Base-by-base conservation (phyloP, 2,888 invertebrate species). In the Pilophorus perplexus region DNA sequence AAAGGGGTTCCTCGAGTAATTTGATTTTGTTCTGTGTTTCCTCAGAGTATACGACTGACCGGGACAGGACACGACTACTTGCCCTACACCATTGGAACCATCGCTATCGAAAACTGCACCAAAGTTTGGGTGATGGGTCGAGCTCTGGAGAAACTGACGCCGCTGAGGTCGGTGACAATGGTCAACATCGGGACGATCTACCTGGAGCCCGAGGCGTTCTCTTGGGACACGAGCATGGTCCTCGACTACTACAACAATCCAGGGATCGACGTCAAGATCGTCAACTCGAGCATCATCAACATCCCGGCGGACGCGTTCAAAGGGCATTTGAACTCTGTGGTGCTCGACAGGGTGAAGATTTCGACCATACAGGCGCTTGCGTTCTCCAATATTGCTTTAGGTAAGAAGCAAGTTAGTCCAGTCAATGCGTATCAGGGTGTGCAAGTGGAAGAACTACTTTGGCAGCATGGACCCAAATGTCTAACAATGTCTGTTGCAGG, bases 311-410 rank as follows among this genome's bases (percentile, higher is more conserved):
- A 80, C 71, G 83, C 86, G 28, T 85, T 90, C 73, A 84, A 84
- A 74, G 90, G 90, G n/a, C 68, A 67, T 20, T 40, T 72, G 25
- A 57, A 70, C 16, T 84, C 84, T 72, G 83, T 90, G 70, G 77
- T 79, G 64, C 84, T 91, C 68, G 81, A 82, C 65, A 79, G 83
- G 71, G 84, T 85, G 55, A 79, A 76, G 67, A 81, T 91, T 65
- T 81, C 81, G 22, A 79, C 79, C 64, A 79, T 90, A 67, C 81
- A 81, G 72, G 83, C 89, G 0, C 89, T 87, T 75, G 87, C 89
- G 0, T 88, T 91, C 75, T 86, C 87, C 68, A 88, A 87, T 75
- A 81, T 89, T 44, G 80, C 81, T 50, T n/a, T n/a, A n/a, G n/a
- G n/a, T n/a, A n/a, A n/a, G n/a, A n/a, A n/a, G n/a, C n/a, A n/a